Base-by-base conservation (phyloP, 2,797 vertebrate genomes). In the Notoglanidium macrostoma region DNA sequence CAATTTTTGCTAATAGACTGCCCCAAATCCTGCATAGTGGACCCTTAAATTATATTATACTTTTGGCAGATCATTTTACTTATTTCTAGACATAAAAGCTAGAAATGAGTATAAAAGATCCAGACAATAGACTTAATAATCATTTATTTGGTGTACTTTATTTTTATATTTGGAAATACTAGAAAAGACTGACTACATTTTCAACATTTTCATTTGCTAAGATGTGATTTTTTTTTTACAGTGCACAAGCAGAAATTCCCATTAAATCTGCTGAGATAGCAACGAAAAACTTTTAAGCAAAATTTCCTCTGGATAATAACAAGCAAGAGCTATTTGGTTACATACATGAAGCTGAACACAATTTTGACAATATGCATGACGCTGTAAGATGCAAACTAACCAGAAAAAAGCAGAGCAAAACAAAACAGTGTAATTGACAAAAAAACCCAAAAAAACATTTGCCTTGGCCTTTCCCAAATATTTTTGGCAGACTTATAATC, bases 401-500 rank as follows among this genome's bases (percentile, higher is more conserved):
- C 29, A 54, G 32, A 11, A 21, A 44, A 67, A 44, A 32, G 61
- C 55, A 61, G 51, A 11, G 17, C 15, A 29, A 59, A 61, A 9
- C 15, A 32, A 76, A 51, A 19, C 68, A 19, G 19, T 76, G 15
- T 29, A 74, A 83, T 40, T 55, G 29, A 12, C n/a, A 72, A 61
- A 26, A 35, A 35, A 35, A 35, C 35, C 5, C 55, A 83, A 63
- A 68, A 63, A 57, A 84, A 59, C 15, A 83, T 51, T 83, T 67
- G 80, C 17, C n/a, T 67, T 68, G 63, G 57, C 59, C 23, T 4
- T 44, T 51, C 29, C 10, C 10, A 10, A 67, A 72, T 26, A 70
- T 70, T 72, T 80, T 72, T 86, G 78, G 49, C 77, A 86, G 85
- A 49, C 21, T 59, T 86, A 26, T 80, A 81, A 81, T 81, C 65